Evolutionary conservation across 1,140 invertebrate genomes (phyloP), one percentile per base, ranked within the genome.

Genomic region (Orchestia grillus): DNA sequence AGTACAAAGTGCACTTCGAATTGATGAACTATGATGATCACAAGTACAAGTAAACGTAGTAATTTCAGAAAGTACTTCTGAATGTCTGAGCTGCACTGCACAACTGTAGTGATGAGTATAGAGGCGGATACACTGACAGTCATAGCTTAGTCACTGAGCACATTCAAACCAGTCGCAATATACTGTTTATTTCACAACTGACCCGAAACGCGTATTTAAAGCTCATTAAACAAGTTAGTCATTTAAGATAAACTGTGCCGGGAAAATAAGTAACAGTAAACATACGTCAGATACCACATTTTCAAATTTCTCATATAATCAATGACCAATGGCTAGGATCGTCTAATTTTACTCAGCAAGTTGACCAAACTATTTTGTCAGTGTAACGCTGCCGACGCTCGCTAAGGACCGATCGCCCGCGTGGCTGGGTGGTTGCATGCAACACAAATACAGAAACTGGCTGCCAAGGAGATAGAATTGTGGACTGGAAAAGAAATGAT

Each of bases 81-180:
- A n/a, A 94, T 94, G 92, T 94, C 92, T 94, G 92, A 94, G 92
- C 92, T 94, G 43, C 92, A 94, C 92, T 94, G 92, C 43, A 94
- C 92, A 94, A 94, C 92, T 45, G 92, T 94, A 45, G 44, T 47
- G 92, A 94, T 45, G 92, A 44, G 15, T 11, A 90, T 8, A 90
- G 15, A 36, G n/a, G 88, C 62, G 15, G 62, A 28, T 36, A 77
- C 88, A 90, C 88, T 90, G 88, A 90, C 88, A 77, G 1, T 3
- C 11, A 36, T 77, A 77, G 62, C 28, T 77, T 77, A 77, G 62
- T 77, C 28, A 77, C 19, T 53, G 6, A 6, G 47, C 47, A 8
- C 47, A 19, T 36, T 36, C 62, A 77, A 36, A 28, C 28, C 28
- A 23, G 62, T 77, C 47, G 36, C 36, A 77, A 3, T 77, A 19